Evolutionary conservation across 2,797 vertebrate species (phyloP).

Genomic region (Aeoliscus strigatus): DNA sequence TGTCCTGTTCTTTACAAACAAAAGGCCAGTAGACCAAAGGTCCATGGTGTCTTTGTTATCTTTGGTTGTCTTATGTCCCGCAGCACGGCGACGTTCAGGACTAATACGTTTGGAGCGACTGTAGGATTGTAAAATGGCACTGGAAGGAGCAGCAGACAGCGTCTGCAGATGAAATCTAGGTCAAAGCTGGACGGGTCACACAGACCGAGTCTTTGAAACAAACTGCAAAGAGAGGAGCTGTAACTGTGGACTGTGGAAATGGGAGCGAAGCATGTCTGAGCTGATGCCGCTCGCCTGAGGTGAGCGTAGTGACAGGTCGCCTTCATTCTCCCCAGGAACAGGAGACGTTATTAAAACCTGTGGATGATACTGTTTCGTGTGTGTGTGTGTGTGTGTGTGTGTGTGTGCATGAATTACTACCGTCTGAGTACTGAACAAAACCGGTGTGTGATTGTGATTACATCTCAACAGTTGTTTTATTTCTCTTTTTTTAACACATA

Average conservation of each 20-base stretch:
- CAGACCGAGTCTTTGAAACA: neutral
- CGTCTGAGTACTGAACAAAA: too few relatives aligned
- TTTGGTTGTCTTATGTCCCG: too few relatives aligned
- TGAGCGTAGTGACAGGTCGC: neutral
- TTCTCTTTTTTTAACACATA: too few relatives aligned
- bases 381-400: too few relatives aligned
- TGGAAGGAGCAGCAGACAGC: neutral
- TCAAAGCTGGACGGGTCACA: slow-evolving; percentile 7
- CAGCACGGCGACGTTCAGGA: too few relatives aligned
- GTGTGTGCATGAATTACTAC: too few relatives aligned
- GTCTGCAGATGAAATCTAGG: slow-evolving; percentile 10
- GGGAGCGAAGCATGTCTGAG: slow-evolving; percentile 6
- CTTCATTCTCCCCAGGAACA: neutral
- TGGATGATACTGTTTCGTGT: neutral
- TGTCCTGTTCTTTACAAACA: neutral
- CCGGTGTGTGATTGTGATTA: too few relatives aligned
- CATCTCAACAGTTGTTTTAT: too few relatives aligned
- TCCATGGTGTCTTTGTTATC: neutral
- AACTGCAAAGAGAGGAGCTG: slow-evolving; percentile 9
- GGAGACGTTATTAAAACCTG: too few relatives aligned
- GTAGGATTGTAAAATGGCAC: too few relatives aligned
- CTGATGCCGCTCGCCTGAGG: slow-evolving; percentile 1
- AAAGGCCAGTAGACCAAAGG: neutral
- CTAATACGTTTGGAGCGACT: too few relatives aligned
- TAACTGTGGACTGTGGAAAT: slow-evolving; percentile 1